A percentile compares a stretch with the other conserved stretches of the same genome.
These are phyloP conservation scores for Momotus momota DNA, from an alignment of 2,797 vertebrate species.

Conservation along the genomic window DNA sequence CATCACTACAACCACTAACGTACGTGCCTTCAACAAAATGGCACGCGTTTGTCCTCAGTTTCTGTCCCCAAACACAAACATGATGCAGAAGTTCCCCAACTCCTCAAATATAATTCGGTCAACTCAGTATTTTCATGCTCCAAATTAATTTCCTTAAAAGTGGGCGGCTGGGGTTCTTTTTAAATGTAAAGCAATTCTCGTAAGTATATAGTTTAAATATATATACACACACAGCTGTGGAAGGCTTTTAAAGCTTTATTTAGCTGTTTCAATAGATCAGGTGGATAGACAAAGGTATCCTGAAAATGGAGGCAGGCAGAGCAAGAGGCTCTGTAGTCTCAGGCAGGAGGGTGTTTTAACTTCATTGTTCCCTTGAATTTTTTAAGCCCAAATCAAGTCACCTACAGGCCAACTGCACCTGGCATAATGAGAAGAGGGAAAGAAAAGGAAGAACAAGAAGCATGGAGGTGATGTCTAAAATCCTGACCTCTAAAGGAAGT, in stretches of 20 bases:
- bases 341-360: neutral
- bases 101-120: neutral
- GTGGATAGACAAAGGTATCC: neutral
- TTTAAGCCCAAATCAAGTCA: neutral
- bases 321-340: neutral
- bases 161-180: neutral
- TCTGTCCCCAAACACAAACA: neutral
- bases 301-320: neutral
- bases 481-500: neutral
- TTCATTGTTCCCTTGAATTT: neutral
- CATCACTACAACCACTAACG: neutral
- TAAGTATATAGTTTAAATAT: neutral
- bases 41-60: neutral
- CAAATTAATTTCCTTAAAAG: neutral
- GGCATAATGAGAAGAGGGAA: neutral
- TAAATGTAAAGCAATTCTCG: neutral
- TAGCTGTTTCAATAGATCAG: neutral
- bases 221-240: too few species aligned
- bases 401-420: neutral
- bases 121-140: neutral
- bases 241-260: neutral
- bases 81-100: neutral
- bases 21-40: neutral
- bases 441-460: neutral
- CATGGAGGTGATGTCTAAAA: neutral